Evolutionary conservation across 2,888 invertebrate species (phyloP).

Genomic region (Drosophila barbarae): DNA sequence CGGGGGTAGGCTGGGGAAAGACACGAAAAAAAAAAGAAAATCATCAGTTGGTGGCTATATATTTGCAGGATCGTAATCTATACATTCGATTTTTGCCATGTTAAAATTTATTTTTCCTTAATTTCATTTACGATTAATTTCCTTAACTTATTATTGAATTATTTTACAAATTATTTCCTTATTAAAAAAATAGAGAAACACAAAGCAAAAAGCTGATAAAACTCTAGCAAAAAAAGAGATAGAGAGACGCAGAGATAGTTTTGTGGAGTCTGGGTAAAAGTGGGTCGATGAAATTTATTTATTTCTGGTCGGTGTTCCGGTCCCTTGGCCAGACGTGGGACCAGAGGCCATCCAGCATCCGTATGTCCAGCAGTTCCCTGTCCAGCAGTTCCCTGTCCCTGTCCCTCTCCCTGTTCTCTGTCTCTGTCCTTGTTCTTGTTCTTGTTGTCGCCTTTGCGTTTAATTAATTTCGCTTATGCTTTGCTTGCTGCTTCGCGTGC

Average conservation of each 20-base stretch:
- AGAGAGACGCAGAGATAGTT: neutral
- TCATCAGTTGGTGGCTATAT: neutral
- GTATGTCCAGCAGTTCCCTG: neutral
- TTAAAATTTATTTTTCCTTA: neutral
- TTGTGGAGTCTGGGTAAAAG: conserved; percentile 6
- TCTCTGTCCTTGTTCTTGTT: conserved; percentile 23
- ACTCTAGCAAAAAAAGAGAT: neutral
- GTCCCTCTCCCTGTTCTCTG: too few relatives aligned
- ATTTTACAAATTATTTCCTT: neutral
- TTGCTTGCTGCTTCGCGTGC: conserved; percentile 31
- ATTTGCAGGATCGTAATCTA: neutral
- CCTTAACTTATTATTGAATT: neutral
- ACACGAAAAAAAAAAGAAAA: neutral
- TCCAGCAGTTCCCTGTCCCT: too few relatives aligned
- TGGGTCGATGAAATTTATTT: conserved; percentile 44
- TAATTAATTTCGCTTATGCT: conserved; percentile 70
- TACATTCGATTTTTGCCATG: neutral
- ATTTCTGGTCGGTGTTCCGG: conserved; percentile 18
- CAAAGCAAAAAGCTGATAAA: neutral
- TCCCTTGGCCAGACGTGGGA: conserved; percentile 14
- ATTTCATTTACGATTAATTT: neutral
- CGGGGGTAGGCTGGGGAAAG: conserved; percentile 70
- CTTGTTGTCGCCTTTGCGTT: conserved; percentile 51
- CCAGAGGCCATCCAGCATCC: neutral
- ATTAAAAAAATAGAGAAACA: neutral